Evolutionary conservation across 1,140 invertebrate species (phyloP).

Genomic region (Ladona fulva): DNA sequence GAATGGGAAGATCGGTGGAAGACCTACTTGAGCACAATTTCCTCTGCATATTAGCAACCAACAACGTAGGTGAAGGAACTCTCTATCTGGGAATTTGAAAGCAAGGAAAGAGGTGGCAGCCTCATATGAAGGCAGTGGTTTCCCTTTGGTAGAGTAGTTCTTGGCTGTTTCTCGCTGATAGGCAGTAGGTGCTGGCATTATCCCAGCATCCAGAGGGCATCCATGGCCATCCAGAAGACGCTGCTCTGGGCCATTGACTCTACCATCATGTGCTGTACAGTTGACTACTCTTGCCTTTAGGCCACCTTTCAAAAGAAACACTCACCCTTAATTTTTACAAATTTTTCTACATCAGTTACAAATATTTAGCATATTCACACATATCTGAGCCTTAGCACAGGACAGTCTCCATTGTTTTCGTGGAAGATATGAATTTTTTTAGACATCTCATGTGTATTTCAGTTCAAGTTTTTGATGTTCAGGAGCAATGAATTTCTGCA

Average conservation of each 20-base stretch:
- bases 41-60: conserved; percentile 55
- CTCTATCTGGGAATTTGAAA: conserved; percentile 69
- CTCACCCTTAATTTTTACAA: no score
- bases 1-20: no score
- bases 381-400: no score
- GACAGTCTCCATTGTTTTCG: no score
- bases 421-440: no score
- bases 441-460: no score
- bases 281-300: conserved; percentile 62
- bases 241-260: conserved; percentile 54
- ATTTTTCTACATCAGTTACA: no score
- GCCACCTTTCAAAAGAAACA: conserved; percentile 36
- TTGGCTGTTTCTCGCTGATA: neutral
- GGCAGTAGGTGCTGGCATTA: conserved; percentile 34
- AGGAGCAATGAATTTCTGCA: no score
- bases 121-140: neutral
- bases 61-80: conserved; percentile 59
- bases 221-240: conserved; percentile 57
- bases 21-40: conserved; percentile 41
- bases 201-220: conserved; percentile 57
- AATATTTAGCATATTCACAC: no score
- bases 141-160: no score
- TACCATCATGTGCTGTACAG: conserved; percentile 61
- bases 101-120: conserved; percentile 55
- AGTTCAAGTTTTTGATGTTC: no score